phyloP scores from a whole-genome alignment of 2,113 vertebrate species.

The Cyprinodon variegatus region DNA sequence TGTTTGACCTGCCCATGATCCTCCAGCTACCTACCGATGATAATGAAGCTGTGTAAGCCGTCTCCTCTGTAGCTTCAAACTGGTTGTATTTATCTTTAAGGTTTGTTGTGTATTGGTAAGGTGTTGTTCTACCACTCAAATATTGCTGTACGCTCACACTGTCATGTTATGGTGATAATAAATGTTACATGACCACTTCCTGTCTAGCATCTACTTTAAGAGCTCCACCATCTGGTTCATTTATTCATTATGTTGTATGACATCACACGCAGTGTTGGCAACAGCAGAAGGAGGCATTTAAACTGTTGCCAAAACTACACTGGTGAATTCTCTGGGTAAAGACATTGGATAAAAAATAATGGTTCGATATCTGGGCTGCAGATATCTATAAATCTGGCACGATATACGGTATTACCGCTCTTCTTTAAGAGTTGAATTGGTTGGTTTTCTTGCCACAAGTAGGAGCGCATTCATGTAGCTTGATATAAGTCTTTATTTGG shows the following conservation, averaged over 20 bases:
- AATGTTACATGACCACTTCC: conserved; percentile 40
- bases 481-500: too few species aligned
- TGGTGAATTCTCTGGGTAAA: too few species aligned
- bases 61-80: conserved; percentile 35
- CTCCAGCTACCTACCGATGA: conserved; percentile 29
- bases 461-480: too few species aligned
- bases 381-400: too few species aligned
- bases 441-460: too few species aligned
- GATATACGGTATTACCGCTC: too few species aligned
- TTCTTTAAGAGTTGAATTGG: too few species aligned
- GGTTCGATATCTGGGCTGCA: too few species aligned
- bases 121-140: conserved; percentile 25
- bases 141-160: conserved; percentile 44
- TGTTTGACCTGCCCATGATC: conserved; percentile 53
- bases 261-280: too few species aligned
- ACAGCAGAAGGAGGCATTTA: too few species aligned
- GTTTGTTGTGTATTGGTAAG: conserved; percentile 37
- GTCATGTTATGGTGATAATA: conserved; percentile 61
- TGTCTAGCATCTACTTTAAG: conserved; percentile 4
- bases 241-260: not conserved
- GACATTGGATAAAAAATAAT: too few species aligned
- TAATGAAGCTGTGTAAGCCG: conserved; percentile 29
- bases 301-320: too few species aligned
- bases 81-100: conserved; percentile 40
- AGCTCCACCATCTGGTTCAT: not conserved